Percentiles rank a stretch among this genome's conserved stretches.
phyloP scores from a whole-genome alignment of 2,888 invertebrate species.

The Lysandra coridon region DNA sequence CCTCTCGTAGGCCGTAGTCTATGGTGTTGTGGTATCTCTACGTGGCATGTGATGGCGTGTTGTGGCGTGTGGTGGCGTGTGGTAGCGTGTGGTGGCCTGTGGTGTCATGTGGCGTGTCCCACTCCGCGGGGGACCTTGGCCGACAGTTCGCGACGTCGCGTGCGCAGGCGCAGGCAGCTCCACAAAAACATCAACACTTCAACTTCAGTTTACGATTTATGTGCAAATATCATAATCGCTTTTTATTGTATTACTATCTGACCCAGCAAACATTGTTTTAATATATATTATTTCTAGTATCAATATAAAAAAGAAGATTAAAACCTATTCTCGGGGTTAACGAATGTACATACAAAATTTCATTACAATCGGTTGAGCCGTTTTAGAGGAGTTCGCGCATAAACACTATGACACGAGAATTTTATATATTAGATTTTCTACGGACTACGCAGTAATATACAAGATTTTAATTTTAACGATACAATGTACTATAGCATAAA shows the following conservation, averaged over 20 bases:
- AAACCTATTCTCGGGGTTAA: no score
- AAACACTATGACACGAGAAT: no score
- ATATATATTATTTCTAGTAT: no score
- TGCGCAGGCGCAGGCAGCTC: constrained; percentile 6
- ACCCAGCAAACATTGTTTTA: no score
- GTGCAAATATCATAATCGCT: background rate
- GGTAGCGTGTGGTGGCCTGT: background rate
- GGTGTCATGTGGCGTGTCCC: constrained; percentile 7
- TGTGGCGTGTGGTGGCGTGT: background rate
- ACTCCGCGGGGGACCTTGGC: constrained; percentile 5
- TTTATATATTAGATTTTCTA: no score
- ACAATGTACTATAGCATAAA: no score
- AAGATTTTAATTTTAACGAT: no score
- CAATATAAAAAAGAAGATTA: no score
- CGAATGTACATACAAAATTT: no score
- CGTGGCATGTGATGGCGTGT: background rate
- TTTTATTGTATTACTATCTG: background rate
- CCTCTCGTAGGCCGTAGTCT: background rate
- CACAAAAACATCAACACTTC: constrained; percentile 27
- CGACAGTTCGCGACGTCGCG: constrained; percentile 9
- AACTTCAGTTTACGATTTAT: constrained; percentile 1
- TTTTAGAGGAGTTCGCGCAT: no score
- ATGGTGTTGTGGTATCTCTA: background rate
- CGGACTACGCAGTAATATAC: no score
- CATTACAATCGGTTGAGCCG: no score